Percentiles rank a stretch among this genome's conserved stretches.
Evolutionary conservation across 1,140 invertebrate species (phyloP).

Genomic region (Triops cancriformis): DNA sequence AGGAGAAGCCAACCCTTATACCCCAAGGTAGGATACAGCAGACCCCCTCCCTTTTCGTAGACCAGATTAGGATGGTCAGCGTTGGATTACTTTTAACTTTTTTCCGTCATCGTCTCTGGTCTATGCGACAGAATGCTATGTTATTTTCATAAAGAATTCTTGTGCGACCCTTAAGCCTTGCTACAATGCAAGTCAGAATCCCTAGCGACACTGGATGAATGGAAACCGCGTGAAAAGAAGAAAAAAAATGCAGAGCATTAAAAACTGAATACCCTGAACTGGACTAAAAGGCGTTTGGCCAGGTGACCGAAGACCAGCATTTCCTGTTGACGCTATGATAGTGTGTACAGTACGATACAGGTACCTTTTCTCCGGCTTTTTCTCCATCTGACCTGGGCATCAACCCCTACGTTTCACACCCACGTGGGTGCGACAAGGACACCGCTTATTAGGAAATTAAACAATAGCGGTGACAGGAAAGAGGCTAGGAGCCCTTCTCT

Average conservation of each 20-base stretch:
- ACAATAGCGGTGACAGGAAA: neutral
- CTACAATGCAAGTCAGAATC: no score
- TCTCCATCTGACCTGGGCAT: neutral
- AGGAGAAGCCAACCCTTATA: neutral
- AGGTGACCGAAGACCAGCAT: neutral
- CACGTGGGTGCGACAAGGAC: neutral
- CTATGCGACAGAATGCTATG: neutral
- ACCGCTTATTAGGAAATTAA: neutral
- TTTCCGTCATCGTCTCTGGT: neutral
- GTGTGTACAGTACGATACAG: neutral
- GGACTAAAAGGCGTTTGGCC: neutral
- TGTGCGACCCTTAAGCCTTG: neutral
- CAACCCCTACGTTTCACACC: neutral
- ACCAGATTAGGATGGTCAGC: slow-evolving; percentile 1
- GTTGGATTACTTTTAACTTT: neutral
- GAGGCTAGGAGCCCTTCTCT: neutral
- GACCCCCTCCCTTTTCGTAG: neutral
- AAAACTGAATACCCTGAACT: neutral
- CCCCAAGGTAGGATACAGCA: neutral
- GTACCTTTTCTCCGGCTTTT: neutral
- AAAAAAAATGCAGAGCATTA: neutral
- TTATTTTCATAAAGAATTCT: neutral
- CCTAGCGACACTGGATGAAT: no score
- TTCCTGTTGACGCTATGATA: neutral
- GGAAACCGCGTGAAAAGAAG: neutral